Evolutionary conservation across 1,140 invertebrate species (phyloP), one percentile per base, ranked within the genome.

Genomic region (Temnothorax longispinosus): DNA sequence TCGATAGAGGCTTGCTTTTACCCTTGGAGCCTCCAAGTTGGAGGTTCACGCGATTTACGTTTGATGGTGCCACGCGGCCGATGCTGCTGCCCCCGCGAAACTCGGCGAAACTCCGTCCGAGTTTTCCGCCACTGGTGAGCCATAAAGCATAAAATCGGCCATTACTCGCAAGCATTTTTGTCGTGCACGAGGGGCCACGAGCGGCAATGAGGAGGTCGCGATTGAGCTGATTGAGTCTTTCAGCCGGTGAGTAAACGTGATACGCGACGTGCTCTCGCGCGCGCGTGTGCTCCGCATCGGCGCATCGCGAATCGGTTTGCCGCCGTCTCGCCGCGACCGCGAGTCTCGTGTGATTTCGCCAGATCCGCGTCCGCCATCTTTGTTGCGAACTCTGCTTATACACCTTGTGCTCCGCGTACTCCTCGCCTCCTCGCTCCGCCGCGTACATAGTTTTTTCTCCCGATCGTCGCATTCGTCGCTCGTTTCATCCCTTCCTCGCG

Each of bases 351-450:
- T 80, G 82, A 88, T 86, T 74, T 81, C 80, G 80, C 87, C 89
- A 89, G 92, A 92, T 93, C 91, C 90, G 80, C 38, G 85, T 86
- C 89, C 90, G 93, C 94, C 94, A 94, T 94, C 92, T 94, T 94
- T 93, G 92, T 93, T 93, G 81, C 77, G 62, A 85, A 69, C 90
- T 65, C 38, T 5, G 89, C 87, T 89, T 67, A 78, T 50, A 72
- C 27, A 27, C 27, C 27, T 27, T 27, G 27, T 27, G 38, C 85
- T 27, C 52, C 41, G 18, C 21, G 21, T 72, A 58, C 50, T n/a
- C 27, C 27, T 27, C 27, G 27, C 27, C 27, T 27, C 27, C 27
- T 27, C 58, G 60, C 13, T 27, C n/a, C 74, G 32, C 81, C 50
- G 27, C 21, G 56, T 18, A 27, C 27, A 47, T 58, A 5, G 38